Percentiles rank a stretch among this genome's conserved stretches.
phyloP scores from a whole-genome alignment of 2,113 vertebrate genomes.

The Passer montanus region DNA sequence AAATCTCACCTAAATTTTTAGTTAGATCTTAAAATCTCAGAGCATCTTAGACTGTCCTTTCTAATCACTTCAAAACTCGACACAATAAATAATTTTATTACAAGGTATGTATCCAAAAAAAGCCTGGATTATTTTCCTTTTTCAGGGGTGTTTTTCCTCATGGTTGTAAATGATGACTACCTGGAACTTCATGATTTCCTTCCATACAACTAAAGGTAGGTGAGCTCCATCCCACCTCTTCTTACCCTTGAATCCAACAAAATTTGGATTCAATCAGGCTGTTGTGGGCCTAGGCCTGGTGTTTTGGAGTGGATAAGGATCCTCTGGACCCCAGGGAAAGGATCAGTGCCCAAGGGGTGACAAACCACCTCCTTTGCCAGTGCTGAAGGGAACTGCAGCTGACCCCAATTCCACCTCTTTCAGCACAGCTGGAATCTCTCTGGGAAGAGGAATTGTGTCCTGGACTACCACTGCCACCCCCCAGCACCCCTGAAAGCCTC shows the following conservation, averaged over 20 bases:
- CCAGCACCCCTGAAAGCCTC: background rate
- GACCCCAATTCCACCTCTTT: background rate
- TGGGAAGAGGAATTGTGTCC: background rate
- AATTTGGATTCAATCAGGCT: background rate
- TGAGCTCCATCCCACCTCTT: background rate
- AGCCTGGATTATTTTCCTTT: background rate
- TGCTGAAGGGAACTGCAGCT: background rate
- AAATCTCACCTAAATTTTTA: background rate
- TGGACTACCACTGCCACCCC: background rate
- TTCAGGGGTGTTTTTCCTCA: background rate
- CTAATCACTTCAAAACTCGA: background rate
- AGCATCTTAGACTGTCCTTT: background rate
- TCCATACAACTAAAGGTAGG: fast-evolving
- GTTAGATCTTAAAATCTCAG: background rate
- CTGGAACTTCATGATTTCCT: background rate
- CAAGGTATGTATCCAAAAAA: background rate
- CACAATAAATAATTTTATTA: background rate
- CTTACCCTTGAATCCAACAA: background rate
- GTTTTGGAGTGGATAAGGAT: background rate
- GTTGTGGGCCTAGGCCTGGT: too few relatives aligned
- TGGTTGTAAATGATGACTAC: background rate
- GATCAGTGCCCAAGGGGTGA: background rate
- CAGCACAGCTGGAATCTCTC: background rate
- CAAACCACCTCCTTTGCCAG: background rate
- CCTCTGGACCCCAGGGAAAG: background rate